Percentiles rank a stretch among this genome's conserved stretches.
These are phyloP conservation scores for Malacoctenus gilli DNA, from an alignment of 2,797 vertebrate species.

Conservation along the genomic window DNA sequence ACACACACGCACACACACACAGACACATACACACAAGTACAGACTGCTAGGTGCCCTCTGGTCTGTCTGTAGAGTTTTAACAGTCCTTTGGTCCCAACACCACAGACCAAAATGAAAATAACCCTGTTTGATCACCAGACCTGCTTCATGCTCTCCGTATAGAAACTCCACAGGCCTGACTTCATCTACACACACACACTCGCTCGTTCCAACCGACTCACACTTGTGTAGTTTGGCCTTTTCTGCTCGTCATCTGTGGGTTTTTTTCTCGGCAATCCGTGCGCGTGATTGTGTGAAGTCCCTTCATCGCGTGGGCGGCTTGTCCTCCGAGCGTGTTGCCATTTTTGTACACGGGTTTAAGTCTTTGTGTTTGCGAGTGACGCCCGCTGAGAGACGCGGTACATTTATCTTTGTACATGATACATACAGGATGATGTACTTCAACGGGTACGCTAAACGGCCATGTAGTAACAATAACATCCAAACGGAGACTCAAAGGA, in stretches of 20 bases:
- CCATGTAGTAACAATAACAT: conserved; percentile 47
- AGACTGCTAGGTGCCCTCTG: conserved; percentile 62
- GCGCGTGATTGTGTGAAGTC: conserved; percentile 40
- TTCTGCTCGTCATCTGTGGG: conserved; percentile 22
- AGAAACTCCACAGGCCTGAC: conserved; percentile 76
- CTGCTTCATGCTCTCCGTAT: conserved; percentile 75
- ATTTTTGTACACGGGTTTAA: conserved; percentile 59
- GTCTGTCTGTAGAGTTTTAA: conserved; percentile 57
- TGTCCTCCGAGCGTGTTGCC: conserved; percentile 52
- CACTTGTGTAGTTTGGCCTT: conserved; percentile 29
- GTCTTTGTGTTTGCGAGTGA: conserved; percentile 47
- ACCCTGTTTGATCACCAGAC: conserved; percentile 66
- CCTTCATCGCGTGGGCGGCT: conserved; percentile 42
- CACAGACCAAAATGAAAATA: conserved; percentile 64
- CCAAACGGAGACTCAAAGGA: conserved; percentile 30
- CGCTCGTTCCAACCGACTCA: conserved; percentile 29
- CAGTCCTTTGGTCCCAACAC: conserved; percentile 68
- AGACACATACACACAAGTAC: conserved; percentile 15
- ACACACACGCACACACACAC: conserved; percentile 20
- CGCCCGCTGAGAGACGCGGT: conserved; percentile 59
- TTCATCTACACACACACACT: conserved; percentile 41
- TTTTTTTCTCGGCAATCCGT: conserved; percentile 26
- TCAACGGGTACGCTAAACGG: conserved; percentile 60
- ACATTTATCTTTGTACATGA: conserved; percentile 74
- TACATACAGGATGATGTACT: conserved; percentile 61